Evolutionary conservation across 2,888 invertebrate species (phyloP).

Genomic region (Mimachlamys varia): DNA sequence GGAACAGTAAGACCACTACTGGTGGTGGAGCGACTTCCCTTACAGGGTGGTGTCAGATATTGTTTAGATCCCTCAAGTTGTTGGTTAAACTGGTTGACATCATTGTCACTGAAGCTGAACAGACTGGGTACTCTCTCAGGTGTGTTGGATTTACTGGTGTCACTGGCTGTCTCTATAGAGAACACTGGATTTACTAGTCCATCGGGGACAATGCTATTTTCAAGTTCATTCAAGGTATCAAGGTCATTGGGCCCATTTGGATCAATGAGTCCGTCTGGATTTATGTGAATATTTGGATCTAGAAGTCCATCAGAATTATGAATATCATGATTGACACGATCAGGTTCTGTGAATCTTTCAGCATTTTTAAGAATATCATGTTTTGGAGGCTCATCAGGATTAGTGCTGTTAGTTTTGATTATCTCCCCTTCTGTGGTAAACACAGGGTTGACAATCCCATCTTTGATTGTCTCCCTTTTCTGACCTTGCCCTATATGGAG

Average conservation of each 20-base stretch:
- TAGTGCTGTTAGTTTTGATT: neutral
- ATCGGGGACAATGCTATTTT: neutral
- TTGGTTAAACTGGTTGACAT: neutral
- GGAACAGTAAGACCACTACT: neutral
- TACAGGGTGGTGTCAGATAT: neutral
- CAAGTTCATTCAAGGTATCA: neutral
- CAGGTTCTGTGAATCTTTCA: neutral
- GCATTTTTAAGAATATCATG: neutral
- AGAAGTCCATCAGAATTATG: neutral
- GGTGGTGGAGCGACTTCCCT: neutral
- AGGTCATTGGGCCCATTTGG: neutral
- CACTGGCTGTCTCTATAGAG: slow-evolving; percentile 18
- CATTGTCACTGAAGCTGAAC: slow-evolving; percentile 26
- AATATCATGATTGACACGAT: neutral
- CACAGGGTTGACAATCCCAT: neutral
- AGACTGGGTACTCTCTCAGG: neutral
- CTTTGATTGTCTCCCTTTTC: neutral
- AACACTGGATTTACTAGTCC: neutral
- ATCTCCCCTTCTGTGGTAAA: neutral
- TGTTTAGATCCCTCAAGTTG: neutral
- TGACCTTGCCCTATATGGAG: neutral
- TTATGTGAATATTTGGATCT: neutral
- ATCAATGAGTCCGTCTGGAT: neutral
- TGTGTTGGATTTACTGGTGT: neutral
- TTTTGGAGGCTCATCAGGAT: neutral